A percentile compares a stretch with the other conserved stretches of the same genome.
Evolutionary conservation across 1,140 invertebrate genomes (phyloP).

Genomic region (Orussus abietinus): DNA sequence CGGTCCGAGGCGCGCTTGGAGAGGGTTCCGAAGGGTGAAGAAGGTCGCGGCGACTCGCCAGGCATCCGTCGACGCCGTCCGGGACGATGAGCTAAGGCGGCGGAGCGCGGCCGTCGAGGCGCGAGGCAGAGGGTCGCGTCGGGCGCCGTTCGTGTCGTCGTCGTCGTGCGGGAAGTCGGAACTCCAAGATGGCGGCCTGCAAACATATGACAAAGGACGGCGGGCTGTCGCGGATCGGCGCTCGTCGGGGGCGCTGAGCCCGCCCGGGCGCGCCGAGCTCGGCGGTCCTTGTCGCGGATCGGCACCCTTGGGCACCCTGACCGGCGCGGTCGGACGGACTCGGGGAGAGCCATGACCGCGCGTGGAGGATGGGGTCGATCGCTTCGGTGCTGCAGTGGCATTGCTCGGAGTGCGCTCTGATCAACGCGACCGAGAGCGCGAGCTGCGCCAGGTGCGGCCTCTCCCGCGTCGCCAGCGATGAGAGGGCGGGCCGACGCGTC

Average conservation of each 20-base stretch:
- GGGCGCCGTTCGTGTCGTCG: too few relatives aligned
- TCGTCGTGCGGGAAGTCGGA: too few relatives aligned
- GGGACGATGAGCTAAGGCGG: too few relatives aligned
- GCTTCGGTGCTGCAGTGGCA: slow-evolving; percentile 87
- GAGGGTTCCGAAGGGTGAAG: too few relatives aligned
- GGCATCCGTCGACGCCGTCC: too few relatives aligned
- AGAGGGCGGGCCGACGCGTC: slow-evolving; percentile 24
- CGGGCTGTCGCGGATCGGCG: slow-evolving; percentile 26
- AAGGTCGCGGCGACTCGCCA: too few relatives aligned
- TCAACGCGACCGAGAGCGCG: slow-evolving; percentile 77
- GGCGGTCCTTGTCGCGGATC: slow-evolving; percentile 15
- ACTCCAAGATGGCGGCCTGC: slow-evolving; percentile 44
- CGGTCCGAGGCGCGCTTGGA: too few relatives aligned
- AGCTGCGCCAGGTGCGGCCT: slow-evolving; percentile 77
- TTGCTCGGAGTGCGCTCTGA: slow-evolving; percentile 78
- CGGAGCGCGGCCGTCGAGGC: too few relatives aligned
- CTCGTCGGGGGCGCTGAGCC: slow-evolving; percentile 11
- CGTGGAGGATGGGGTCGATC: slow-evolving; percentile 74
- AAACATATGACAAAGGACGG: slow-evolving; percentile 52
- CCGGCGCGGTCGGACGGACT: slow-evolving; percentile 14
- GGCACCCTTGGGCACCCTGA: slow-evolving; percentile 21
- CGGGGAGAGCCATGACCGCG: slow-evolving; percentile 46
- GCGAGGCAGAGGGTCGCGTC: too few relatives aligned
- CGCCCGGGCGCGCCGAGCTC: slow-evolving; percentile 11
- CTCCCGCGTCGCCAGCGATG: slow-evolving; percentile 42